Base-by-base conservation (phyloP, 2,888 invertebrate genomes). In the Gonocerus acuteangulatus region DNA sequence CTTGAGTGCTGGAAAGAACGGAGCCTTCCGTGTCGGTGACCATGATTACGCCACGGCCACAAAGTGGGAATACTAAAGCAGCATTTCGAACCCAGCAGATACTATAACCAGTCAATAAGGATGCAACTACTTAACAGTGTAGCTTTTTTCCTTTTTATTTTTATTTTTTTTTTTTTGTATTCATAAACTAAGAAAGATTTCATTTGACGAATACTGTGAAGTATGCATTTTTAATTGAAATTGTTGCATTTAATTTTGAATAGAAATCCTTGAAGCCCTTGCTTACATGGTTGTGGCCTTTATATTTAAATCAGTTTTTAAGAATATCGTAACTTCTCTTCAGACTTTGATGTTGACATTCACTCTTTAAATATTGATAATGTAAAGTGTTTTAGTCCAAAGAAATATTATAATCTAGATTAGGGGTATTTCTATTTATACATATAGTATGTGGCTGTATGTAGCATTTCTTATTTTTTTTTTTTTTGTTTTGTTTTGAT, bases 1-100 rank as follows among this genome's bases (percentile, higher is more conserved):
- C 78, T 80, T 94, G 70, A 83, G 86, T 67, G 91, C 93, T 70
- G 88, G 87, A 74, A 94, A 94, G 80, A 94, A 94, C 76, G 94
- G 94, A 44, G 84, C 86, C 71, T 87, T 94, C 79, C 86, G 88
- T 72, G 80, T 92, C 66, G 88, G 88, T 59, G 89, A 87, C 65
- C 80, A 83, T 67, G 86, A 87, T 72, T 82, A 85, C 70, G 82
- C 85, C 69, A 77, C 79, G 68, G 91, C 93, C 73, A 94, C 93
- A 70, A 89, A 89, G 73, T 94, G 94, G 94, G 94, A 94, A 78
- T 94, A 93, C 76, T 94, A 90, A 62, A 42, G 7, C 18, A 13
- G n/a, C n/a, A 51, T 15, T 27, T n/a, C 49, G 9, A 27, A 9
- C 27, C 27, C 27, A 6, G 27, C 9, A 27, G 27, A 27, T 27